These are phyloP conservation scores for Cataglyphis hispanica DNA, from an alignment of 1,140 invertebrate genomes.

Conservation along the genomic window DNA sequence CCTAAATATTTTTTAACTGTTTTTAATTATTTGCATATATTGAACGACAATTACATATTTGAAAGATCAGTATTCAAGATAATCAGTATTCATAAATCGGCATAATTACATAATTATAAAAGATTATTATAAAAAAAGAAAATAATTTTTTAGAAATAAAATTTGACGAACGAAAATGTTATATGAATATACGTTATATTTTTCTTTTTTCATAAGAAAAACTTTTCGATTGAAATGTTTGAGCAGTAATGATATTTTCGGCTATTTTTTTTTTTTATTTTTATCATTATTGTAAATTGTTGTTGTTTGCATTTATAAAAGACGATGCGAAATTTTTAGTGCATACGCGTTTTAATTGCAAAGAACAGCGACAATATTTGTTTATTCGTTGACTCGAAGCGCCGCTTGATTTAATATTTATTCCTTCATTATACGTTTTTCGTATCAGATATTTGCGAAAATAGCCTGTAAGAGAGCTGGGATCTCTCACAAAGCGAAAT, in stretches of 20 bases:
- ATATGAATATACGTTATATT: neutral
- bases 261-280: neutral
- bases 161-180: neutral
- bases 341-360: neutral
- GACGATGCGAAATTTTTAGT: conserved; percentile 22
- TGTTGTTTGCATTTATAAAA: conserved; percentile 27
- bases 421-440: conserved; percentile 48
- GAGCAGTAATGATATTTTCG: neutral
- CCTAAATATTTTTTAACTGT: neutral
- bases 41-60: neutral
- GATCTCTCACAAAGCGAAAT: conserved; percentile 46
- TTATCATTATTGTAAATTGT: neutral
- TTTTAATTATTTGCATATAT: neutral
- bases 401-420: conserved; percentile 61
- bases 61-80: neutral
- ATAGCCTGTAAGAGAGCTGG: conserved; percentile 34
- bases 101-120: neutral
- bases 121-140: neutral
- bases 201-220: neutral
- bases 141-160: neutral
- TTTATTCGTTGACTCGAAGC: conserved; percentile 15
- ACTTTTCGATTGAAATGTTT: neutral
- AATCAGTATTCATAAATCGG: no score
- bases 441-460: conserved; percentile 38
- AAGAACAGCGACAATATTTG: neutral